Conservation (phyloP, 2,888 invertebrate species). For the Andrena trimmerana region DNA sequence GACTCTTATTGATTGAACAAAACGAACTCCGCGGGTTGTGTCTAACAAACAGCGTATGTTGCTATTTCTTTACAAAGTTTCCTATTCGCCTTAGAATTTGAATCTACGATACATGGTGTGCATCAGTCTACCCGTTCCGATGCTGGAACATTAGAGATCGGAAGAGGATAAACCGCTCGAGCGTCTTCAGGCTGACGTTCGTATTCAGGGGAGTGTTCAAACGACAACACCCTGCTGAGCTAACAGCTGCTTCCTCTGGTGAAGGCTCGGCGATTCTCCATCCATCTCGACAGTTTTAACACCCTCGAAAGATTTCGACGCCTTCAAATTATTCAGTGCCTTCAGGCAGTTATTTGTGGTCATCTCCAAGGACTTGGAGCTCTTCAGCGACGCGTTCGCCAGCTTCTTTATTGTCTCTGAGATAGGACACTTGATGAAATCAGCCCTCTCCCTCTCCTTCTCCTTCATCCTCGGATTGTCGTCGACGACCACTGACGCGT, state of each 20-base stretch:
- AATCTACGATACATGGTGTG: neutral
- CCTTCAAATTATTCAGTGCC: conserved; percentile 77
- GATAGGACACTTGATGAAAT: conserved; percentile 83
- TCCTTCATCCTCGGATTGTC: conserved; percentile 66
- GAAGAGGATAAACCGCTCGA: neutral
- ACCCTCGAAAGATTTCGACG: conserved; percentile 76
- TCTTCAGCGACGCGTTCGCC: conserved; percentile 81
- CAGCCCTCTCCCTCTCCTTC: conserved; percentile 76
- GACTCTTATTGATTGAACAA: conserved; percentile 9
- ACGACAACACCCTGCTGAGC: conserved; percentile 83
- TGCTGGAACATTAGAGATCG: neutral
- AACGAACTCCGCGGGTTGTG: conserved; percentile 15
- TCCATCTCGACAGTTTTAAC: conserved; percentile 72
- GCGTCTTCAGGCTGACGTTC: neutral
- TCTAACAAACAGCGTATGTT: neutral
- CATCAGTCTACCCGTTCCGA: conserved; percentile 10
- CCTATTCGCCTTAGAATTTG: conserved; percentile 7
- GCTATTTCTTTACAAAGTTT: neutral
- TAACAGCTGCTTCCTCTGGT: conserved; percentile 82
- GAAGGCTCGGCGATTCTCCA: conserved; percentile 82
- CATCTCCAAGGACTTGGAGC: conserved; percentile 80
- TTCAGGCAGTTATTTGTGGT: conserved; percentile 78
- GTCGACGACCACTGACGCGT: conserved; percentile 38
- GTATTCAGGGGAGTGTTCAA: conserved; percentile 58
- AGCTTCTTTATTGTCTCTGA: conserved; percentile 83